A percentile compares a stretch with the other conserved stretches of the same genome.
Evolutionary conservation across 1,140 invertebrate genomes (phyloP).

Genomic region (Ceratitis capitata): DNA sequence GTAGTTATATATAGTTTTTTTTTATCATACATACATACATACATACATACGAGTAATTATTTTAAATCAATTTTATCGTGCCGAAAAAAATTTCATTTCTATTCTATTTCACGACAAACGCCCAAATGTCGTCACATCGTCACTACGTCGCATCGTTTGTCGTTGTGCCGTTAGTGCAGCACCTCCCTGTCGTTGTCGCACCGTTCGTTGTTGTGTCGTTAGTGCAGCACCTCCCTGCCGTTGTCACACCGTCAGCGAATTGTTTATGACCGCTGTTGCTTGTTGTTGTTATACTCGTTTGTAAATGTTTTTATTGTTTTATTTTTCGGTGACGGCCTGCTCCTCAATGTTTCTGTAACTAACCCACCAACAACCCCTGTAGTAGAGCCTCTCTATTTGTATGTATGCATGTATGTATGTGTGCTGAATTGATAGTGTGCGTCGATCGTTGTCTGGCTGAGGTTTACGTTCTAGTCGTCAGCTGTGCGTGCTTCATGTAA

Average conservation of each 20-base stretch:
- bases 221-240: neutral
- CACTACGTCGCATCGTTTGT: neutral
- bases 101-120: neutral
- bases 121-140: slow-evolving; percentile 9
- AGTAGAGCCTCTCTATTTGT: too few species aligned
- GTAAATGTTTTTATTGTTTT: neutral
- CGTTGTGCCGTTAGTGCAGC: neutral
- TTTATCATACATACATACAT: too few species aligned
- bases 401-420: neutral
- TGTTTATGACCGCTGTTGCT: neutral
- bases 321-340: neutral
- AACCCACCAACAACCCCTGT: slow-evolving; percentile 10
- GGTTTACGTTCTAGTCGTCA: slow-evolving; percentile 22
- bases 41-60: neutral
- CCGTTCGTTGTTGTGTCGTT: neutral
- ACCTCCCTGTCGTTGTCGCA: neutral
- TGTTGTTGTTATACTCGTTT: too few species aligned
- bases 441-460: slow-evolving; percentile 29
- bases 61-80: neutral
- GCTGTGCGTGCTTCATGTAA: slow-evolving; percentile 21
- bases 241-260: too few species aligned
- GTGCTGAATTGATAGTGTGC: neutral
- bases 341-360: slow-evolving; percentile 9
- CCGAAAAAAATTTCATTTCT: neutral
- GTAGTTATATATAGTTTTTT: too few species aligned